Base-by-base conservation (phyloP, 2,797 vertebrate species). In the Acanthiza pusilla region DNA sequence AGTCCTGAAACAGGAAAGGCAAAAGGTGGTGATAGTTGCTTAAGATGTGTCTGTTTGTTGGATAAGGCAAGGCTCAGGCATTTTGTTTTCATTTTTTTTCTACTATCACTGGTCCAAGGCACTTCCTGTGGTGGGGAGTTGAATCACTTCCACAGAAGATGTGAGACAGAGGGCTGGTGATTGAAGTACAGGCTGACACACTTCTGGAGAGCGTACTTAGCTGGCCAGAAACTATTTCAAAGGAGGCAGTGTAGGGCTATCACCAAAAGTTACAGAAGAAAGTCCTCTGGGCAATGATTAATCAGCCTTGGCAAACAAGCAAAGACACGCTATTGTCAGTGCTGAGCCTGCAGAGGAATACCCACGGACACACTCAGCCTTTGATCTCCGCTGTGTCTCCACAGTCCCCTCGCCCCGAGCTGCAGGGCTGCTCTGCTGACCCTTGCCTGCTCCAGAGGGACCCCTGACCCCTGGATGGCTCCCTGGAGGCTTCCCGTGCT, bases 271-370 rank as follows among this genome's bases (percentile, higher is more conserved):
- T 50, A 23, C 36, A 45, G 67, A 70, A 7, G 40, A 5, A 26
- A 66, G 3, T 57, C 40, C 79, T 47, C 32, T 85, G 84, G 92
- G 93, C 76, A 93, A 95, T 95, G 65, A 95, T 94, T 95, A 95
- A 96, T 82, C 86, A 14, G 72, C 21, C 42, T 42, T 30, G 18
- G 60, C 50, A 71, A 67, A 89, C 1, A 21, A 78, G 22, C 19
- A 14, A 40, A 79, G 54, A 70, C 11, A 11, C 1, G 0, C 27
- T 5, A 5, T 3, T 58, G 40, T 25, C 54, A 40, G 83, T 7
- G 34, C 63, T 38, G 61, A 20, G 38, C 14, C 78, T 43, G 70
- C 88, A 14, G 42, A 48, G 23, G 57, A 58, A 27, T 8, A 2
- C 10, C 38, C 78, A 7, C 3, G 1, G 8, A 5, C 2, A 30